These are phyloP conservation scores for Macrotus californicus DNA, from an alignment of 2,113 vertebrate genomes.

Conservation along the genomic window DNA sequence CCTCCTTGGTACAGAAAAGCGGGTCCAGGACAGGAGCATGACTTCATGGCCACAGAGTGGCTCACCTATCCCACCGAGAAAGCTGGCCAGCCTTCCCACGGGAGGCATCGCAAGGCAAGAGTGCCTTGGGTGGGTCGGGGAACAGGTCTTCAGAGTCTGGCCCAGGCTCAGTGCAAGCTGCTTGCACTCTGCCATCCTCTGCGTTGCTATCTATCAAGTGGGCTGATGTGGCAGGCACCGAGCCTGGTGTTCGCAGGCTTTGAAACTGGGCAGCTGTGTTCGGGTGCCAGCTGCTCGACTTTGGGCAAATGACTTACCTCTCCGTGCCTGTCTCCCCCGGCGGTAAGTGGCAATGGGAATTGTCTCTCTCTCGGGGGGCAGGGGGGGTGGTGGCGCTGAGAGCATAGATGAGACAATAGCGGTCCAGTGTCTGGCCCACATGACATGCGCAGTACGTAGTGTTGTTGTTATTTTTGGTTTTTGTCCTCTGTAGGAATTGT, in stretches of 20 bases:
- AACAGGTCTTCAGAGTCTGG: not conserved
- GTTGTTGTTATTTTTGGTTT: not conserved
- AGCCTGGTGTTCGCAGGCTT: not conserved
- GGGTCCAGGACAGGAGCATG: not conserved
- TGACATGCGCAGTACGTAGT: not conserved
- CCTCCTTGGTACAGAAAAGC: not conserved
- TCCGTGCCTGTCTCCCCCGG: not conserved
- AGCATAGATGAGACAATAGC: not conserved
- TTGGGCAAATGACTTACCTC: not conserved
- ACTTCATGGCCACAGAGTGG: not conserved
- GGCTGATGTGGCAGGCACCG: not conserved
- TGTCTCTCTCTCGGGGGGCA: not conserved
- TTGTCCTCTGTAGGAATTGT: not conserved
- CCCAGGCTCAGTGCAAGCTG: not conserved
- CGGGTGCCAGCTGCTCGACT: not conserved
- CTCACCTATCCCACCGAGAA: not conserved
- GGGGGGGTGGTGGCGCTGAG: not conserved
- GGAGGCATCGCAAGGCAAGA: not conserved
- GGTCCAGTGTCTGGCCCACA: not conserved
- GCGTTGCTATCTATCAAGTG: not conserved
- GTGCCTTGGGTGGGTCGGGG: not conserved
- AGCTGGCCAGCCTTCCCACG: not conserved
- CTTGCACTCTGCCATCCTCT: not conserved
- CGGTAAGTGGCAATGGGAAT: not conserved
- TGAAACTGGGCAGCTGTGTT: not conserved